Evolutionary conservation across 30 jellyfish, hydroid and myxozoan genomes (phyloP).

Genomic region (Nemopilema nomurai): DNA sequence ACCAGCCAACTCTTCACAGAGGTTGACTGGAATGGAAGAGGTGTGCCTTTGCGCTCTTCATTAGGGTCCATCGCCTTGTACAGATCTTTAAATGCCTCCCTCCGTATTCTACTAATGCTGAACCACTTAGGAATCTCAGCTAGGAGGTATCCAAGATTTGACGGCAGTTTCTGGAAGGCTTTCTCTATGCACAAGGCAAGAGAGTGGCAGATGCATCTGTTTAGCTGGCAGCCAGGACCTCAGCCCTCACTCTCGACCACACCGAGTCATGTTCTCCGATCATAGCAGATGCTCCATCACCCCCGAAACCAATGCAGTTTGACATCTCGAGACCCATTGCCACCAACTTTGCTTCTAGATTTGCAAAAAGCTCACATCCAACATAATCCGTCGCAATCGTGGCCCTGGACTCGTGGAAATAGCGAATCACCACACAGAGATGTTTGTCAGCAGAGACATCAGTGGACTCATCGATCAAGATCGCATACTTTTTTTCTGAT

Average conservation of each 20-base stretch:
- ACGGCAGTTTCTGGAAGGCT: constrained; percentile 52
- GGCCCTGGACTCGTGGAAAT: constrained; percentile 23
- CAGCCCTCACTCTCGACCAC: constrained; percentile 51
- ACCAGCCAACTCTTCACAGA: constrained; percentile 52
- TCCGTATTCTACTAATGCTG: constrained; percentile 33
- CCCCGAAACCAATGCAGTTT: constrained; percentile 46
- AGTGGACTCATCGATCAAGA: constrained; percentile 64
- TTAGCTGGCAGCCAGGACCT: constrained; percentile 46
- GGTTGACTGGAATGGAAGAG: constrained; percentile 56
- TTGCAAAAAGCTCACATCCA: constrained; percentile 29
- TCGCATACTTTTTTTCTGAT: constrained; percentile 18
- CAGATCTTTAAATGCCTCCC: constrained; percentile 69
- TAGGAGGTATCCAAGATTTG: constrained; percentile 61
- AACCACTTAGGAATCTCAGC: constrained; percentile 58
- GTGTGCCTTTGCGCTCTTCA: constrained; percentile 38
- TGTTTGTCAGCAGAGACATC: constrained; percentile 43
- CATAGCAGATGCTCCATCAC: constrained; percentile 67
- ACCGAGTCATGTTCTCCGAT: constrained; percentile 62
- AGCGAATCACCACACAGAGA: constrained; percentile 28
- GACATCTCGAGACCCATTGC: constrained; percentile 32
- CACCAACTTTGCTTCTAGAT: constrained; percentile 4
- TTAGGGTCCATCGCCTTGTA: constrained; percentile 40
- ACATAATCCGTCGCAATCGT: constrained; percentile 19
- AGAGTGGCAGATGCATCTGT: constrained; percentile 69
- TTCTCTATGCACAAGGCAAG: constrained; percentile 53